Base-by-base conservation (phyloP, 2,797 vertebrate species). In the Macrochelys suwanniensis region DNA sequence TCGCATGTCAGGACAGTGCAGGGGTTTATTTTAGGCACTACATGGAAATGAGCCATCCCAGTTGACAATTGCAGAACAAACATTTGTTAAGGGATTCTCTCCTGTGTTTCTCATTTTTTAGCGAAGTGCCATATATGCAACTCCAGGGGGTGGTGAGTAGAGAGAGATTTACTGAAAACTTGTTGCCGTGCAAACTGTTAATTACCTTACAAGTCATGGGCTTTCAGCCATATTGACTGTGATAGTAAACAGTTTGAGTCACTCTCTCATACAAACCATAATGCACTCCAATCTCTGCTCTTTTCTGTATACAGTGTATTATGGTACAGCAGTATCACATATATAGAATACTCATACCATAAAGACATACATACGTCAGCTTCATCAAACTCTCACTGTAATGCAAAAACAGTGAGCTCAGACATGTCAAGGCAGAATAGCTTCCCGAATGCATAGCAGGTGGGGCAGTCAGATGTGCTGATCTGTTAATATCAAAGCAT, bases 11-110 rank as follows among this genome's bases (percentile, higher is more conserved):
- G 85, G 25, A 3, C 28, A 5, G 85, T 10, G 54, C 57, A 87
- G 61, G 9, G 16, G 77, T 91, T 97, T 90, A 42, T 91, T 95
- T 96, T 68, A 42, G 84, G 92, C 93, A 54, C 85, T 42, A 42
- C 17, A 12, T 49, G 87, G 89, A 84, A 83, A 56, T 49, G 57
- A 82, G 80, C 92, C 7, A 1, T 89, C 94, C 56, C 45, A 7
- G 37, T 61, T 95, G 94, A 86, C 1, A 1, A 45, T 94, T 31
- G 1, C 80, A 42, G 89, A 17, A 2, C 54, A 81, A 37, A 0
- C 3, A 9, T 11, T 47, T 11, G 25, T 82, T 28, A n/a, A 57
- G 80, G 95, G 87, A 87, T 83, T 95, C 88, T n/a, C 37, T 94
- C 84, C 17, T 37, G 61, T 91, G 80, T 92, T 95, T 91, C 91